Conservation (phyloP, 1,140 invertebrate species). For the Drosophila insularis region DNA sequence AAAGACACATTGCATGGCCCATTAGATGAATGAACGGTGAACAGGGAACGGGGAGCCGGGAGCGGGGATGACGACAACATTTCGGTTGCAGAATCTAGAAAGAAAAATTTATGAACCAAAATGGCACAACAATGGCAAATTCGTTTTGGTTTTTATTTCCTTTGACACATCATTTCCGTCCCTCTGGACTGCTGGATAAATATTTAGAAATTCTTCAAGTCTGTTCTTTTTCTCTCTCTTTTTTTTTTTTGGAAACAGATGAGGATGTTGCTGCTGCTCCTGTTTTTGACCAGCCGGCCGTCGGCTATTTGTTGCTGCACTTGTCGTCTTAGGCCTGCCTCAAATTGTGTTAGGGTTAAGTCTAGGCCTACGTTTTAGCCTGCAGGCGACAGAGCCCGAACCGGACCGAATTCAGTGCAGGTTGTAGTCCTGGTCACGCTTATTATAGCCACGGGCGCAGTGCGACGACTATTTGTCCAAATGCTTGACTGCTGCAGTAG, state of each 20-base stretch:
- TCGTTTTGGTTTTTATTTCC: constrained; percentile 72
- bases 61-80: background rate
- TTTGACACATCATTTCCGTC: constrained; percentile 53
- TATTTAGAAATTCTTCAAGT: constrained; percentile 76
- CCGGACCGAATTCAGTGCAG: constrained; percentile 16
- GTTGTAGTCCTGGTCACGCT: constrained; percentile 54
- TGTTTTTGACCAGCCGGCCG: constrained; percentile 19
- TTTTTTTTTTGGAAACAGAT: constrained; percentile 16
- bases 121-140: constrained; percentile 74
- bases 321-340: constrained; percentile 69
- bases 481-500: constrained; percentile 64
- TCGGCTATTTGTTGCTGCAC: constrained; percentile 73
- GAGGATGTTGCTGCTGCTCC: background rate
- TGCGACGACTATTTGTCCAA: constrained; percentile 52
- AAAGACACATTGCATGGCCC: constrained; percentile 73
- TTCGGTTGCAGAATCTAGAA: constrained; percentile 3
- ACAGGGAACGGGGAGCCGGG: constrained; percentile 1
- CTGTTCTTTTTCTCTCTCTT: constrained; percentile 30
- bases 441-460: constrained; percentile 69
- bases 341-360: constrained; percentile 78
- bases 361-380: constrained; percentile 59
- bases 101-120: constrained; percentile 62
- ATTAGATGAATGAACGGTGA: constrained; percentile 32
- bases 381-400: constrained; percentile 39
- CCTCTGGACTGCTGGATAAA: constrained; percentile 55